Evolutionary conservation across 2,888 invertebrate genomes (phyloP).

Genomic region (Rhogogaster chlorosoma): DNA sequence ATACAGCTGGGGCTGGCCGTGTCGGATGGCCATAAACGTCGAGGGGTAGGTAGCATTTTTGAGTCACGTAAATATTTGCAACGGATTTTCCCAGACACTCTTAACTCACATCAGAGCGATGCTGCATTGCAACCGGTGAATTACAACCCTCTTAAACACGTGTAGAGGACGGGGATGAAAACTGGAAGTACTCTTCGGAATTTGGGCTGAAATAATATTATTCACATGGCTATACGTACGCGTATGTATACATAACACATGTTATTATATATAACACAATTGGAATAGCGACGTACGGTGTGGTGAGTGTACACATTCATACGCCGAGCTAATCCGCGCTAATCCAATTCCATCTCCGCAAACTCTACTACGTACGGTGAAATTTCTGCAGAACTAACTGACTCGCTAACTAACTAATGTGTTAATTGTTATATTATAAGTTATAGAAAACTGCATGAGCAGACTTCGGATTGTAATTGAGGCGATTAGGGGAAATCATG

Average conservation of each 20-base stretch:
- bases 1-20: neutral
- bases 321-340: neutral
- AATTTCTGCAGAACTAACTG: neutral
- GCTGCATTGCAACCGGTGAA: neutral
- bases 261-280: neutral
- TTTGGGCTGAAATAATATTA: neutral
- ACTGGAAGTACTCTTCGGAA: neutral
- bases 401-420: neutral
- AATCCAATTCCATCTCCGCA: neutral
- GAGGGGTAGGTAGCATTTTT: conserved; percentile 7
- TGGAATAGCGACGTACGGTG: neutral
- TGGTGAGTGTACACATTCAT: neutral
- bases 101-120: neutral
- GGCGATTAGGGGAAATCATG: neutral
- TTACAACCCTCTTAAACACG: neutral
- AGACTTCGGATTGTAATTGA: neutral
- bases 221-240: neutral
- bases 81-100: neutral
- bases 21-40: conserved; percentile 23
- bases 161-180: neutral
- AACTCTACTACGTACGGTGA: neutral
- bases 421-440: neutral
- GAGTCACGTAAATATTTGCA: conserved; percentile 13
- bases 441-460: neutral
- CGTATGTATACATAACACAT: no score